Conservation (phyloP, 2,797 vertebrate species). For the Onychomys arenicola region DNA sequence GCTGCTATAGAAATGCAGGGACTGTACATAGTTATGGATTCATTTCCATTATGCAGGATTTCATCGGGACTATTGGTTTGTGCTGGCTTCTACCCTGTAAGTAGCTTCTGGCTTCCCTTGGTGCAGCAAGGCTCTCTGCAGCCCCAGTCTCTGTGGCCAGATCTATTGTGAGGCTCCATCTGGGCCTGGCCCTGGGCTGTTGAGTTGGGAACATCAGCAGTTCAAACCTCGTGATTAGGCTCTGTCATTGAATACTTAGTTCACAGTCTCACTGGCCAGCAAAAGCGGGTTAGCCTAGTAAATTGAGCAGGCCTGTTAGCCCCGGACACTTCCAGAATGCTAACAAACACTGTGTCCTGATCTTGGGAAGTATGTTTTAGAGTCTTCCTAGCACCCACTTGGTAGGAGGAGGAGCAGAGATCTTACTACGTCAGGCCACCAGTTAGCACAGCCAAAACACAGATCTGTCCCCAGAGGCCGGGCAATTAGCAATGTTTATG, state of each 20-base stretch:
- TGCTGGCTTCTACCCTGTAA: background rate
- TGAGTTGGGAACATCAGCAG: accelerated
- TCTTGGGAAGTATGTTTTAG: accelerated
- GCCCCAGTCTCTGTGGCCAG: background rate
- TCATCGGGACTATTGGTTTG: background rate
- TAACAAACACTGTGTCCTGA: no score
- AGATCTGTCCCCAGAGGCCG: background rate
- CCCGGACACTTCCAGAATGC: accelerated
- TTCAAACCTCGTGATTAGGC: background rate
- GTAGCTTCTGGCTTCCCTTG: no score
- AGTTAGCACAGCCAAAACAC: background rate
- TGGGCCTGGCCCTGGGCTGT: background rate
- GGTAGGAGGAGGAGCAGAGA: background rate
- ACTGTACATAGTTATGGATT: accelerated
- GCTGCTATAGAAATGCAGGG: background rate
- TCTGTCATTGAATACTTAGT: background rate
- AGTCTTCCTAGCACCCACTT: background rate
- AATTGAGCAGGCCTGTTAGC: accelerated
- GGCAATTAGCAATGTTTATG: conserved; percentile 60
- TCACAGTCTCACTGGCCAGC: accelerated
- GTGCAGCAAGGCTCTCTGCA: accelerated
- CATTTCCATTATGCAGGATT: background rate
- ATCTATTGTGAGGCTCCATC: accelerated
- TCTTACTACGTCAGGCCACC: background rate
- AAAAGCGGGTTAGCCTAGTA: accelerated